These are phyloP conservation scores for Perccottus glenii DNA, from an alignment of 2,113 vertebrate species.

Conservation along the genomic window DNA sequence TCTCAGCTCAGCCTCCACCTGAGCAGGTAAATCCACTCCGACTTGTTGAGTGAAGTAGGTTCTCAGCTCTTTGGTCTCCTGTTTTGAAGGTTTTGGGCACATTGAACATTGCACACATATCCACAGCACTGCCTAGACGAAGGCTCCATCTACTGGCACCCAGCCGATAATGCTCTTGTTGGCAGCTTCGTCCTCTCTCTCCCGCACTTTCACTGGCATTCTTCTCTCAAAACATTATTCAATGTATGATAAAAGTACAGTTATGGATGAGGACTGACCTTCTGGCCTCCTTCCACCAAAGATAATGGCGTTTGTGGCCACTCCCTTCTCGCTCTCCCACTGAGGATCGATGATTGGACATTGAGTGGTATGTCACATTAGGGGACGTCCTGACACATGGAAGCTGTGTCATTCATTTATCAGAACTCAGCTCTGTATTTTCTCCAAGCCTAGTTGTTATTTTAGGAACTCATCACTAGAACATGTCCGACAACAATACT, in stretches of 20 bases:
- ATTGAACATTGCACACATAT: constrained; percentile 72
- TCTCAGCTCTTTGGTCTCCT: constrained; percentile 87
- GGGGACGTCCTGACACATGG: no score
- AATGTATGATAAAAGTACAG: no score
- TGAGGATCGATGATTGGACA: constrained; percentile 94
- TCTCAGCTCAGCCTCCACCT: constrained; percentile 84
- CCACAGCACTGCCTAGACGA: no score
- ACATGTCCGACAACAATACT: no score
- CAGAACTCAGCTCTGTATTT: no score
- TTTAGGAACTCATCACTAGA: no score
- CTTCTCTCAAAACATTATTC: no score
- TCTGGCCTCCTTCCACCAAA: constrained; percentile 95
- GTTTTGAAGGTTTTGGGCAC: constrained; percentile 90
- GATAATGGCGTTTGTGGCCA: constrained; percentile 93
- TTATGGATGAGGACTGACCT: constrained; percentile 75
- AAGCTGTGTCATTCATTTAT: no score
- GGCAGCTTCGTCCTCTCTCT: constrained; percentile 81
- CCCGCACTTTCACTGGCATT: constrained; percentile 84
- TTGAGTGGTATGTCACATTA: no score
- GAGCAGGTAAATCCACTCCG: constrained; percentile 16
- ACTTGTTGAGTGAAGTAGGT: constrained; percentile 50
- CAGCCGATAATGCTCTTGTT: constrained; percentile 62
- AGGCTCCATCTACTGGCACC: no score
- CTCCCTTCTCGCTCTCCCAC: constrained; percentile 92
- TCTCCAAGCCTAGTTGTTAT: no score